A percentile compares a stretch with the other conserved stretches of the same genome.
Evolutionary conservation across 2,113 vertebrate species (phyloP).

Genomic region (Oxygymnocypris stewartii): DNA sequence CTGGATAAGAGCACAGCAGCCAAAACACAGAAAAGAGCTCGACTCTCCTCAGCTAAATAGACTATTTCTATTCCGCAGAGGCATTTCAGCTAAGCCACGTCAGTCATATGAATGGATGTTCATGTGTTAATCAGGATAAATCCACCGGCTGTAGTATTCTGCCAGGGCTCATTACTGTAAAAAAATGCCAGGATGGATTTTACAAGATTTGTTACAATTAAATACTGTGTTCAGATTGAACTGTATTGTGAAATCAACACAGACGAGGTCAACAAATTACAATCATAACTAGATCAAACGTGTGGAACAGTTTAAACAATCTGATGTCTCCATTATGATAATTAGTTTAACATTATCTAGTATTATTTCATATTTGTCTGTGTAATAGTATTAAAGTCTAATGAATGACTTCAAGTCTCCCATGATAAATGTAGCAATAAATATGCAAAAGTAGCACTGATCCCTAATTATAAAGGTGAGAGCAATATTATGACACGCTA

Average conservation of each 20-base stretch:
- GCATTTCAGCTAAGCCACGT: neutral
- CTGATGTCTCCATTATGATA: neutral
- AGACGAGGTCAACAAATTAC: neutral
- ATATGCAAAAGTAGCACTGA: too few relatives aligned
- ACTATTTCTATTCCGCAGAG: neutral
- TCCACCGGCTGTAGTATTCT: neutral
- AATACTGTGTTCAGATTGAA: neutral
- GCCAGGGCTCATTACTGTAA: conserved; percentile 25
- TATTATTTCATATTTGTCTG: neutral
- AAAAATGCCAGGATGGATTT: neutral
- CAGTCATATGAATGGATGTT: conserved; percentile 29
- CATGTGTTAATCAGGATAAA: conserved; percentile 22
- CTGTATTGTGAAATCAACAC: neutral
- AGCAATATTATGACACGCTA: too few relatives aligned
- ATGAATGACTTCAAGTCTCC: neutral
- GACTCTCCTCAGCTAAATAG: neutral
- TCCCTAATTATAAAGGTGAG: too few relatives aligned
- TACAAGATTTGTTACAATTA: neutral
- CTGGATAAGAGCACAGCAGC: neutral
- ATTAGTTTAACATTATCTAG: neutral
- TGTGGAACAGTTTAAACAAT: neutral
- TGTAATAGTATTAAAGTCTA: neutral
- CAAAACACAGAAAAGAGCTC: neutral
- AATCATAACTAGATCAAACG: neutral
- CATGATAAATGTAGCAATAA: neutral